Evolutionary conservation across 2,113 vertebrate species (phyloP).

Genomic region (Ochotona curzoniae): DNA sequence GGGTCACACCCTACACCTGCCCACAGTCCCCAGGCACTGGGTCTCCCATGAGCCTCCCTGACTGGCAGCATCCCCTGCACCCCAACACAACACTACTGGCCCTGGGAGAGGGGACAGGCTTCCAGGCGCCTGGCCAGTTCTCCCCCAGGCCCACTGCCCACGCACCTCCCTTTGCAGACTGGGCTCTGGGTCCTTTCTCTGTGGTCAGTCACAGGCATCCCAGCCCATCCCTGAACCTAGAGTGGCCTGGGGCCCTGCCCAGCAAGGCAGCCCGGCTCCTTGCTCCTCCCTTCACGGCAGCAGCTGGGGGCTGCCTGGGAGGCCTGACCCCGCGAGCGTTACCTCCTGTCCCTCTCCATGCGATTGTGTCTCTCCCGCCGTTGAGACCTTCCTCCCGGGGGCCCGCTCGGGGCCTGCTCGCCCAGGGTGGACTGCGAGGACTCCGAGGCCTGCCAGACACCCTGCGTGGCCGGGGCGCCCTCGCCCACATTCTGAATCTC

Average conservation of each 20-base stretch:
- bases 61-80: accelerated
- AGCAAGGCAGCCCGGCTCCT: not conserved
- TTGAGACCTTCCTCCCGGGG: conserved; percentile 83
- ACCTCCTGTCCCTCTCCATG: conserved; percentile 97
- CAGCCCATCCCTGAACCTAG: not conserved
- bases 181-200: not conserved
- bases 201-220: not conserved
- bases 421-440: conserved; percentile 71
- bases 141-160: not conserved
- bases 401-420: conserved; percentile 66
- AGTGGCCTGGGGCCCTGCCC: not conserved
- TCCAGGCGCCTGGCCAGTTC: accelerated
- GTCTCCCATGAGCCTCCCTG: not conserved
- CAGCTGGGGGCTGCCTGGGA: too few relatives aligned
- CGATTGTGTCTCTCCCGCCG: conserved; percentile 93
- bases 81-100: too few relatives aligned
- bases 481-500: conserved; percentile 84
- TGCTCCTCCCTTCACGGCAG: too few relatives aligned
- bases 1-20: not conserved
- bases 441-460: conserved; percentile 81
- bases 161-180: not conserved
- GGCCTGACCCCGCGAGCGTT: not conserved
- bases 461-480: conserved; percentile 47
- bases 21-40: not conserved
- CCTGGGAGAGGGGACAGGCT: not conserved